A percentile compares a stretch with the other conserved stretches of the same genome.
Evolutionary conservation across 2,113 vertebrate genomes (phyloP).

Genomic region (Xyrauchen texanus): DNA sequence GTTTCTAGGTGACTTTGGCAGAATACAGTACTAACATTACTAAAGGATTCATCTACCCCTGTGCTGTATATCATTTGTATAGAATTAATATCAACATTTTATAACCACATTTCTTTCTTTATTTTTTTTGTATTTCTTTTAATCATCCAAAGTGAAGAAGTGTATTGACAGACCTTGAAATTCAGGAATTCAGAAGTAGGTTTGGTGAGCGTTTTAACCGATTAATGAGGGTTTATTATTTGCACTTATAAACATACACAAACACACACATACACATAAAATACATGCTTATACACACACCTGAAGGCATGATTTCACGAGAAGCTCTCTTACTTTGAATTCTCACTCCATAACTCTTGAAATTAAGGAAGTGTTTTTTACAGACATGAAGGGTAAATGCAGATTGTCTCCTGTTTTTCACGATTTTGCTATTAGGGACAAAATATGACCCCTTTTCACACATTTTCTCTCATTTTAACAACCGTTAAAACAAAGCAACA

Average conservation of each 20-base stretch:
- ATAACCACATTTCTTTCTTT: conserved; percentile 64
- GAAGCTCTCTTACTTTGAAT: too few relatives aligned
- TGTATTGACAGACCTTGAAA: conserved; percentile 11
- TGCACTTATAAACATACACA: conserved; percentile 14
- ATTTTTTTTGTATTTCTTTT: conserved; percentile 61
- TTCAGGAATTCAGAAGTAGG: conserved; percentile 3
- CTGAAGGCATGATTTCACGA: neutral
- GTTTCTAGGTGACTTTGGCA: conserved; percentile 80
- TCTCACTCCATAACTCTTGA: neutral
- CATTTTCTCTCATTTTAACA: neutral
- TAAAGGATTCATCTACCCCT: conserved; percentile 62
- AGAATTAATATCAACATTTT: conserved; percentile 74
- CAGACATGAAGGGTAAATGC: neutral
- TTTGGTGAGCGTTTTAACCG: neutral
- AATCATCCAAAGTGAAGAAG: conserved; percentile 31
- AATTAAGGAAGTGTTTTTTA: neutral
- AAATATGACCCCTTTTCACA: neutral
- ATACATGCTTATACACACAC: conserved; percentile 22
- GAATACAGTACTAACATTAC: conserved; percentile 67
- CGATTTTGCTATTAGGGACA: neutral
- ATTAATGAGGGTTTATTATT: conserved; percentile 1
- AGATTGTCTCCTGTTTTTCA: neutral
- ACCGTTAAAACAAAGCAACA: neutral
- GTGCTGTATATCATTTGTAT: conserved; percentile 88
- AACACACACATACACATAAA: conserved; percentile 7